phyloP scores from a whole-genome alignment of 2,113 vertebrate species.

The Arvicanthis niloticus region DNA sequence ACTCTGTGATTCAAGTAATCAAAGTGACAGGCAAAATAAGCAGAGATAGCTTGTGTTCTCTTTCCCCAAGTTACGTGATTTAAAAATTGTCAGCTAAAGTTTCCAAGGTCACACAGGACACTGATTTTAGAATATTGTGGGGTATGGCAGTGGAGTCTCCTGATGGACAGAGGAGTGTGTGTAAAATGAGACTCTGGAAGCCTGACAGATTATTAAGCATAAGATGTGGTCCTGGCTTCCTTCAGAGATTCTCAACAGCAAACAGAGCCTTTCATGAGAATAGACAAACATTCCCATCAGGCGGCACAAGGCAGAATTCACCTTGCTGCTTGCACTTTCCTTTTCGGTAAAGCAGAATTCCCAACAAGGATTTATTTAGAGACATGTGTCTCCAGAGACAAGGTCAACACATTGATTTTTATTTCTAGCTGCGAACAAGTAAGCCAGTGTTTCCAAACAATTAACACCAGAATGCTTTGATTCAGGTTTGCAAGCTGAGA shows the following conservation, averaged over 20 bases:
- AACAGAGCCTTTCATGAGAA: slow-evolving; percentile 21
- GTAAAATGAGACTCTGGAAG: not conserved
- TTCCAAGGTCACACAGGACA: slow-evolving; percentile 40
- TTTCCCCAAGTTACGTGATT: slow-evolving; percentile 23
- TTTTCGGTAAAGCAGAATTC: slow-evolving; percentile 55
- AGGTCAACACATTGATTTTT: slow-evolving; percentile 19
- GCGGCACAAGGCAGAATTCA: not conserved
- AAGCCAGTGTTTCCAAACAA: slow-evolving; percentile 65
- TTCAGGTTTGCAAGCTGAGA: slow-evolving; percentile 65
- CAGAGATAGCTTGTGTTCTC: not conserved
- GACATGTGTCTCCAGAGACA: slow-evolving; percentile 28
- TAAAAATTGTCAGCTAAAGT: slow-evolving; percentile 42
- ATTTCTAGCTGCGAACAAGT: slow-evolving; percentile 61
- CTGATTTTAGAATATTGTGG: slow-evolving; percentile 28
- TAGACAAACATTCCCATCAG: slow-evolving; percentile 39
- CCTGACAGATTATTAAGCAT: slow-evolving; percentile 26
- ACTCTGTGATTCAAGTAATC: slow-evolving; percentile 63
- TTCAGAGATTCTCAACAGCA: slow-evolving; percentile 7
- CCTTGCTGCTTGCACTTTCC: slow-evolving; percentile 51
- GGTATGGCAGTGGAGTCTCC: not conserved
- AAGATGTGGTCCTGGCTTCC: not conserved
- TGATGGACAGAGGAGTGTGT: not conserved
- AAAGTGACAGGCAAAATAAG: slow-evolving; percentile 64
- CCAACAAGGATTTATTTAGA: slow-evolving; percentile 15
- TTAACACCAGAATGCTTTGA: slow-evolving; percentile 58